These are phyloP conservation scores for Motacilla alba DNA, from an alignment of 2,113 vertebrate species.

Conservation along the genomic window DNA sequence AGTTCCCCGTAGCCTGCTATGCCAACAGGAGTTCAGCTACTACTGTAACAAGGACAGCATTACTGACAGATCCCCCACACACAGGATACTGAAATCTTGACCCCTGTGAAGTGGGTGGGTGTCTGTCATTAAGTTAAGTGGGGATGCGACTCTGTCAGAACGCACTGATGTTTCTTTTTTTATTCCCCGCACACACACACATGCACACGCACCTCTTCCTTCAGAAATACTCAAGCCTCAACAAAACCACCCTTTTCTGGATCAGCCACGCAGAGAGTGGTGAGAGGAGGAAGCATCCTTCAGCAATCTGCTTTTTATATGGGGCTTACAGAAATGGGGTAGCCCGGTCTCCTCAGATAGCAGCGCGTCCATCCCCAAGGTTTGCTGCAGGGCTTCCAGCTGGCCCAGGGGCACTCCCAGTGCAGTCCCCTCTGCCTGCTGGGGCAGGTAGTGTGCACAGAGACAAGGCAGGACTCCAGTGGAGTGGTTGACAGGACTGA, in stretches of 20 bases:
- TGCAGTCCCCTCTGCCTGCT: neutral
- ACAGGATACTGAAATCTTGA: conserved; percentile 15
- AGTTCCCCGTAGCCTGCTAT: neutral
- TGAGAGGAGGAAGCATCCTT: neutral
- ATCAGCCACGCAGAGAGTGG: neutral
- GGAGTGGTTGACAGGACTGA: fast-evolving
- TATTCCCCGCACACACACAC: neutral
- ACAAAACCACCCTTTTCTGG: neutral
- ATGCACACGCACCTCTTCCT: neutral
- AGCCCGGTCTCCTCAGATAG: fast-evolving
- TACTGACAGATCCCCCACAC: conserved; percentile 34
- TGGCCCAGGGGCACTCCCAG: neutral
- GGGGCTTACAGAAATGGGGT: neutral
- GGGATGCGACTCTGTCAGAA: neutral
- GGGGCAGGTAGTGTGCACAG: neutral
- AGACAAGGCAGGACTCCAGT: neutral
- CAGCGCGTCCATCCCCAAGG: neutral
- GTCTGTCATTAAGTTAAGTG: conserved; percentile 40
- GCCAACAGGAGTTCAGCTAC: conserved; percentile 45
- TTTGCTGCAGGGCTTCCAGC: neutral
- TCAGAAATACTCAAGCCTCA: neutral
- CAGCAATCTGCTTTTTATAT: neutral
- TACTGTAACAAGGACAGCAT: conserved; percentile 46
- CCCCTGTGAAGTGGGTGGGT: conserved; percentile 46
- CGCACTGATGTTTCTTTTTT: conserved; percentile 1